Conservation (phyloP, 2,113 vertebrate genomes). For the Antidorcas marsupialis region DNA sequence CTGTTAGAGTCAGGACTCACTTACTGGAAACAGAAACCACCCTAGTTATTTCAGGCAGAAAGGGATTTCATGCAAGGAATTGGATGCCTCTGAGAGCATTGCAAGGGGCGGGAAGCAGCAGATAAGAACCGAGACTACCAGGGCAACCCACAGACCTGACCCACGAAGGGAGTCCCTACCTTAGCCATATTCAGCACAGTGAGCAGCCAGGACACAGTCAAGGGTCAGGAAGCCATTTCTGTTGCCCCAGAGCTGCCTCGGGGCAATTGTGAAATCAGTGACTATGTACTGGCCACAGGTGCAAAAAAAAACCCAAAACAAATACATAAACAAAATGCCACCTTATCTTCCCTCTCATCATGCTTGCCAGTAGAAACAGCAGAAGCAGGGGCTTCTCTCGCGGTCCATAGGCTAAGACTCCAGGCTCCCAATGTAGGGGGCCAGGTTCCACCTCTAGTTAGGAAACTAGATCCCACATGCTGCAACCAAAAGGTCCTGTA, state of each 20-base stretch:
- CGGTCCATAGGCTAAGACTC: neutral
- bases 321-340: neutral
- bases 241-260: accelerated
- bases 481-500: neutral
- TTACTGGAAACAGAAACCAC: neutral
- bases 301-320: accelerated
- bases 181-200: accelerated
- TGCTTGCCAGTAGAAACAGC: neutral
- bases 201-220: neutral
- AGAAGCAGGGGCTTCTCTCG: neutral
- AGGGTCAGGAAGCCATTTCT: neutral
- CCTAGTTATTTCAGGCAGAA: neutral
- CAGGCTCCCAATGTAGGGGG: neutral
- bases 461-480: neutral
- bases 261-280: neutral
- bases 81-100: neutral
- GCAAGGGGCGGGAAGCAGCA: neutral
- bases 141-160: neutral
- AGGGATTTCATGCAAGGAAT: no score
- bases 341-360: neutral
- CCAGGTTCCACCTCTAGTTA: neutral
- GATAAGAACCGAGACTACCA: neutral
- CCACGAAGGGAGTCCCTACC: accelerated
- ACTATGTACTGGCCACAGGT: neutral
- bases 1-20: neutral